Base-by-base conservation (phyloP, 2,888 invertebrate genomes). In the Caenorhabditis zanzibari region DNA sequence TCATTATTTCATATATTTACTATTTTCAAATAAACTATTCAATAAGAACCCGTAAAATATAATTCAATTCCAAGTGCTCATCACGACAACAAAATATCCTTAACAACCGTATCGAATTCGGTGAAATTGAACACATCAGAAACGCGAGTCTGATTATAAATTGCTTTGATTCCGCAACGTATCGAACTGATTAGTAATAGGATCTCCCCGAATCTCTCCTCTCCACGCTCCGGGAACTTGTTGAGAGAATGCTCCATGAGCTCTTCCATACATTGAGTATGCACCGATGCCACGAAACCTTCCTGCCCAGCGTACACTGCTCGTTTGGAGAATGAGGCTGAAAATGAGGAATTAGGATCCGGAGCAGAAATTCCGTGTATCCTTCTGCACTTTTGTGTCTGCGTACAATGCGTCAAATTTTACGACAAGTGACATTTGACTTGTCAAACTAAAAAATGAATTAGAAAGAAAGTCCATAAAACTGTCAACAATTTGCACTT, bases 151-250 rank as follows among this genome's bases (percentile, higher is more conserved):
- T 66, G 66, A 66, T 80, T 74, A 32, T 85, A 85, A 26, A 80
- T 69, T 12, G 72, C 68, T 28, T 76, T 59, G 22, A 85, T 84
- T 35, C 81, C 73, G 47, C 73, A 74, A 52, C 79, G 74, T 58
- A 86, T 82, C 49, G 80, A 81, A 7, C 83, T 54, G 38, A 81
- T 84, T 24, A 85, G 64, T 0, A 86, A 69, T 0, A 86, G 59
- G 16, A 86, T 47, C 6, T 81, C 63, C 24, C 86, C 86, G 38
- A 81, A 69, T 52, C 86, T 24, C 35, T 82, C 86, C 16, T 64
- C 79, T 12, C 74, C 85, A n/a, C 73, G 54, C 3, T 49, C 56
- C 1, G 84, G 82, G 47, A 81, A 66, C 24, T 84, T 81, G 5
- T 35, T 41, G 19, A 61, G 47, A 26, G 64, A 73, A 59, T 84